Evolutionary conservation across 2,113 vertebrate species (phyloP).

Genomic region (Ctenodactylus gundi): DNA sequence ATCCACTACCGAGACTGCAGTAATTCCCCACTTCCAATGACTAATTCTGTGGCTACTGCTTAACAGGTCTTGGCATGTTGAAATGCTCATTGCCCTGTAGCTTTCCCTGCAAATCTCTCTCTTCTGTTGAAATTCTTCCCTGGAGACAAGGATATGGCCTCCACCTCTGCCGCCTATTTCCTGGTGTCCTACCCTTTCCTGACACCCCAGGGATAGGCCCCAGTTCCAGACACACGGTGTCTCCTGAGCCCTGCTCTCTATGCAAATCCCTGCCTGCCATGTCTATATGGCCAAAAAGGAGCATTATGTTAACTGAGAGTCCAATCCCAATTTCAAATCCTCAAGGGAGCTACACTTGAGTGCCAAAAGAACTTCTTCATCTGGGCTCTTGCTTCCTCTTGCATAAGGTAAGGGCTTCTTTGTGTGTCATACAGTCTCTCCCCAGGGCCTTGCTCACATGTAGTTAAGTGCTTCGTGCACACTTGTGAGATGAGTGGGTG

Average conservation of each 20-base stretch:
- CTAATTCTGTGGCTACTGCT: accelerated
- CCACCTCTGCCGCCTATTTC: background rate
- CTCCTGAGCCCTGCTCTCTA: background rate
- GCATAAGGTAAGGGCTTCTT: background rate
- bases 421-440: background rate
- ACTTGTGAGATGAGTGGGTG: background rate
- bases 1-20: accelerated
- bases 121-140: background rate
- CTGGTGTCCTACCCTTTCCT: accelerated
- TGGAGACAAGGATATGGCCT: background rate
- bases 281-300: background rate
- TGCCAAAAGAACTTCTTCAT: background rate
- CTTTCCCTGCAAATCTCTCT: background rate
- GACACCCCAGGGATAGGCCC: accelerated
- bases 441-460: accelerated
- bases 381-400: background rate
- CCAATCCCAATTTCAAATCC: background rate
- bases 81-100: background rate
- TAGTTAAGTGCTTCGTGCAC: accelerated
- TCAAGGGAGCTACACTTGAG: background rate
- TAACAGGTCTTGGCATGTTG: background rate
- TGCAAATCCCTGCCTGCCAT: too few species aligned
- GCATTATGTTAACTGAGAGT: background rate
- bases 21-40: too few species aligned
- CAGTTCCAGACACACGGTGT: background rate